Conservation (phyloP, 2,113 vertebrate genomes). For the Diglossa brunneiventris region DNA sequence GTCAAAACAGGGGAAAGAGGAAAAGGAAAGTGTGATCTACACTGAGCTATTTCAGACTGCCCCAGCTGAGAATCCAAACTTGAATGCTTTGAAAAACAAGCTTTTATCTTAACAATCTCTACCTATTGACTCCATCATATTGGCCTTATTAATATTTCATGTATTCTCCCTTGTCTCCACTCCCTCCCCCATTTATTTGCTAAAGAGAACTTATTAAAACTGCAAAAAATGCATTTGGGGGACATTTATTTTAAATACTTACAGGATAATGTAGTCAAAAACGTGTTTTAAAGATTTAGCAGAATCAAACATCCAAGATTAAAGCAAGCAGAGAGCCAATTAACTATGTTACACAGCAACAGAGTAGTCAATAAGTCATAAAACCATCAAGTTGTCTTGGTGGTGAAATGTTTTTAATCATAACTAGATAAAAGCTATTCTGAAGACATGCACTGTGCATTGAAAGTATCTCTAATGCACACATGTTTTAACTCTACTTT, state of each 20-base stretch:
- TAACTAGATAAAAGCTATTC: slow-evolving; percentile 37
- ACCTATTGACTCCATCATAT: neutral
- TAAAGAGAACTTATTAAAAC: neutral
- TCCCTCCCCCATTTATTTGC: neutral
- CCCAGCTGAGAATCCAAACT: neutral
- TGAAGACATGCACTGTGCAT: neutral
- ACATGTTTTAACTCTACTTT: neutral
- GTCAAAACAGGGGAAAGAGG: neutral
- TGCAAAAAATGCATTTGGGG: neutral
- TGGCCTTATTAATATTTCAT: slow-evolving; percentile 13
- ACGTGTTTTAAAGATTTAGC: slow-evolving; percentile 12
- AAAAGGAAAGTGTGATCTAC: neutral
- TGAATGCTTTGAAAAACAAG: neutral
- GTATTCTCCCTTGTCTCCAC: neutral
- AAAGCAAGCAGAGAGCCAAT: slow-evolving; percentile 31
- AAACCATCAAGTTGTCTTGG: slow-evolving; percentile 12
- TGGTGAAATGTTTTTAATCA: slow-evolving; percentile 36
- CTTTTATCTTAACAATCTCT: neutral
- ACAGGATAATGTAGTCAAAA: neutral
- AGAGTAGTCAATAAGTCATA: slow-evolving; percentile 39
- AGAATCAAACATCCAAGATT: slow-evolving; percentile 23
- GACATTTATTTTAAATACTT: slow-evolving; percentile 9
- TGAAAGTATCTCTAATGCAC: neutral
- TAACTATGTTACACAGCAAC: slow-evolving; percentile 5
- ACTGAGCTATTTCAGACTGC: neutral